A percentile compares a stretch with the other conserved stretches of the same genome.
Conservation (phyloP, 2,113 vertebrate genomes). For the Halcyon malimbica region DNA sequence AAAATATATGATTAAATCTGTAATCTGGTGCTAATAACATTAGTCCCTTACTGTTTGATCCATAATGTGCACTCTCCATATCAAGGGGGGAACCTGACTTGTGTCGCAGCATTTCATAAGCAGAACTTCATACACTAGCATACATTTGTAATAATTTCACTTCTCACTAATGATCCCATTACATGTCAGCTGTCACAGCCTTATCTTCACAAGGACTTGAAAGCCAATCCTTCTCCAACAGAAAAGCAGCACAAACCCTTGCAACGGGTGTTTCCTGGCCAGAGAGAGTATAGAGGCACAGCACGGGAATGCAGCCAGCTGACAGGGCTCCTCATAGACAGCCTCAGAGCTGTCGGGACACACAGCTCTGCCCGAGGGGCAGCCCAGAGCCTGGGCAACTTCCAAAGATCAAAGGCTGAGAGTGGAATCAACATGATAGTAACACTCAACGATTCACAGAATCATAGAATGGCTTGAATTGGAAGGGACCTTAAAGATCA, state of each 20-base stretch:
- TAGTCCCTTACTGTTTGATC: not conserved
- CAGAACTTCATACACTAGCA: not conserved
- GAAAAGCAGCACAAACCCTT: not conserved
- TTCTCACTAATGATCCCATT: not conserved
- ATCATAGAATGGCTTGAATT: too few relatives aligned
- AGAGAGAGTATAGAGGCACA: not conserved
- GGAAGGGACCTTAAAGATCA: too few relatives aligned
- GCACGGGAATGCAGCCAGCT: not conserved
- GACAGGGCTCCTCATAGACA: not conserved
- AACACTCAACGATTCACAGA: not conserved
- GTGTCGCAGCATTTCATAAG: not conserved
- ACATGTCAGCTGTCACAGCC: not conserved
- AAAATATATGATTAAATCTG: not conserved
- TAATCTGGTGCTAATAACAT: not conserved
- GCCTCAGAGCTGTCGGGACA: not conserved
- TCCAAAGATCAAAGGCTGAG: not conserved
- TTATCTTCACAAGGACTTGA: not conserved
- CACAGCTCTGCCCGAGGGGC: accelerated
- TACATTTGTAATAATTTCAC: not conserved
- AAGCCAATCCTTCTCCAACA: not conserved
- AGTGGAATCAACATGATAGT: accelerated
- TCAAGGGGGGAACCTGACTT: not conserved
- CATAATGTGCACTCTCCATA: not conserved
- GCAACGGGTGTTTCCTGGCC: not conserved
- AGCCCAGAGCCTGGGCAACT: not conserved